phyloP scores from a whole-genome alignment of 1,140 invertebrate species.

The Leptonema lineaticorne region DNA sequence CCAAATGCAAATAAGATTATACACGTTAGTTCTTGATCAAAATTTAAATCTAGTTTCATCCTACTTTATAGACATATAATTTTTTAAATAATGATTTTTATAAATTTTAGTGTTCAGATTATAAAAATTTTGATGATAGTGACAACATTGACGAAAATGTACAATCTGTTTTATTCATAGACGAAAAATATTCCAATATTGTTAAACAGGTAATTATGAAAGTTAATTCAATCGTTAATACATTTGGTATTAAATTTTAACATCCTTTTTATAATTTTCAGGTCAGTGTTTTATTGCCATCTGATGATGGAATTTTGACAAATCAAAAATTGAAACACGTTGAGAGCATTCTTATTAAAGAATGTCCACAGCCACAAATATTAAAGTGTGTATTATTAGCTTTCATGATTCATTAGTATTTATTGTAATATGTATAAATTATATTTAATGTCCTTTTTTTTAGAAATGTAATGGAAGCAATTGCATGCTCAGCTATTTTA shows the following conservation, averaged over 20 bases:
- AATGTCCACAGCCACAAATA: conserved; percentile 29
- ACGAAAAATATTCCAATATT: conserved; percentile 36
- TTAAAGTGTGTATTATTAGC: conserved; percentile 20
- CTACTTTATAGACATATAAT: too few species aligned
- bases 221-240: not conserved
- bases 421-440: not conserved
- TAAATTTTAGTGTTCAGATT: too few species aligned
- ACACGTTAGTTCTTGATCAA: too few species aligned
- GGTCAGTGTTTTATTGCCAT: conserved; percentile 28
- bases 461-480: conserved; percentile 34
- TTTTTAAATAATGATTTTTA: too few species aligned
- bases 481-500: conserved; percentile 33
- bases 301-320: conserved; percentile 37
- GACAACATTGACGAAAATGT: conserved; percentile 31
- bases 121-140: conserved; percentile 2
- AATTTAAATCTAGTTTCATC: too few species aligned
- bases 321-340: conserved; percentile 39
- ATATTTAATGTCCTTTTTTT: not conserved
- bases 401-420: not conserved
- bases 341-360: conserved; percentile 29
- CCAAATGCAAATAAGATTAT: not conserved
- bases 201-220: conserved; percentile 31
- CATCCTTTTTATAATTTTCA: conserved; percentile 10
- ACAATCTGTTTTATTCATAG: conserved; percentile 38
- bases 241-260: not conserved